phyloP scores from a whole-genome alignment of 2,888 invertebrate genomes.

The Corbicula japonica region DNA sequence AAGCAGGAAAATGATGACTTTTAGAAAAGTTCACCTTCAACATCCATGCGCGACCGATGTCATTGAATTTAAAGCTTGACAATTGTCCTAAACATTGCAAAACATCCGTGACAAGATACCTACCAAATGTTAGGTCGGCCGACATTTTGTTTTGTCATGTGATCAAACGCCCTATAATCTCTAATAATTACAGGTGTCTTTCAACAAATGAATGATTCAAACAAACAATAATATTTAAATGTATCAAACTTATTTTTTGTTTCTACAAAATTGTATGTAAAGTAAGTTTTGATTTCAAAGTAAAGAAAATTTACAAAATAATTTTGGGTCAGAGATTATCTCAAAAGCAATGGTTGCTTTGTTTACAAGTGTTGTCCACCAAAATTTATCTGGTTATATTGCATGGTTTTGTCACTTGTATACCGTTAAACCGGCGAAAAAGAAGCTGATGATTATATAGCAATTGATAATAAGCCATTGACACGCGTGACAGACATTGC shows the following conservation, averaged over 20 bases:
- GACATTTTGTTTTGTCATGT: constrained; percentile 83
- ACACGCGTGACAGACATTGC: neutral
- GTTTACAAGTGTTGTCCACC: constrained; percentile 56
- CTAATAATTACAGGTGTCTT: constrained; percentile 16
- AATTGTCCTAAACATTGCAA: neutral
- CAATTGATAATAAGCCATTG: too few relatives aligned
- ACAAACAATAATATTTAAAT: neutral
- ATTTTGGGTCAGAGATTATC: constrained; percentile 39
- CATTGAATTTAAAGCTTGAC: neutral
- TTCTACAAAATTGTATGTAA: neutral
- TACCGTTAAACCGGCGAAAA: too few relatives aligned
- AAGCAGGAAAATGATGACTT: constrained; percentile 25
- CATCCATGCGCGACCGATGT: neutral
- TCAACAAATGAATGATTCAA: neutral
- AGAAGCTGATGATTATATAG: too few relatives aligned
- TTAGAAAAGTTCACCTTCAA: neutral
- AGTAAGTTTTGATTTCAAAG: neutral
- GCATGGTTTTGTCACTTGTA: too few relatives aligned
- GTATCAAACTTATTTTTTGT: neutral
- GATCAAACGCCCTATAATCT: constrained; percentile 59
- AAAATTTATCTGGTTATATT: neutral
- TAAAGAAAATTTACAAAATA: too few relatives aligned
- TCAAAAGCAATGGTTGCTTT: constrained; percentile 69
- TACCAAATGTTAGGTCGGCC: constrained; percentile 83
- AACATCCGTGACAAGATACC: constrained; percentile 52